Evolutionary conservation across 2,888 invertebrate species (phyloP).

Genomic region (Mantis religiosa): DNA sequence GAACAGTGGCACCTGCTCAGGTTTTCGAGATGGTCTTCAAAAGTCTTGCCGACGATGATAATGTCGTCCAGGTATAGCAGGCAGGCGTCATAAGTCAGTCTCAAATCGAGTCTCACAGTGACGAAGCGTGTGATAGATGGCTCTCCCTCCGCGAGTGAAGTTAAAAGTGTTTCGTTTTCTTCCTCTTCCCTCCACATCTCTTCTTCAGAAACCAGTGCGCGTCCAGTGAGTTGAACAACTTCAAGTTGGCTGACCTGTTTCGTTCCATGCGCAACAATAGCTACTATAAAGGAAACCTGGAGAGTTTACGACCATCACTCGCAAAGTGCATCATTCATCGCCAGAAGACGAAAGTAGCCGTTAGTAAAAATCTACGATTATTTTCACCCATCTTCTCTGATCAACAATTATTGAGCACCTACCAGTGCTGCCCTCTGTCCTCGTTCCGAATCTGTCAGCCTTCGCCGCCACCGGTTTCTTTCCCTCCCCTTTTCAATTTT

Average conservation of each 20-base stretch:
- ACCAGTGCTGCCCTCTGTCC: not conserved
- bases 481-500: not conserved
- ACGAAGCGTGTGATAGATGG: conserved; percentile 14
- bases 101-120: conserved; percentile 21
- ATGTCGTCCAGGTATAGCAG: too few relatives aligned
- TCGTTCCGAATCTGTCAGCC: not conserved
- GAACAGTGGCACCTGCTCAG: too few relatives aligned
- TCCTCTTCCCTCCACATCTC: not conserved
- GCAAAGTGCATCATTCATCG: not conserved
- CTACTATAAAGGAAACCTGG: not conserved
- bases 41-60: too few relatives aligned
- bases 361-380: not conserved
- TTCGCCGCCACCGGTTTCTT: not conserved
- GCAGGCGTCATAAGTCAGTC: too few relatives aligned
- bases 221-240: not conserved
- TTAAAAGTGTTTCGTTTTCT: not conserved
- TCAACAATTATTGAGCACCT: not conserved
- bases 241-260: not conserved
- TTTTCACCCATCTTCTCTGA: not conserved
- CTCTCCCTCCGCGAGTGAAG: not conserved
- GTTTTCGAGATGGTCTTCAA: too few relatives aligned
- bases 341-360: not conserved
- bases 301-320: not conserved
- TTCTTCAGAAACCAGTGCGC: not conserved
- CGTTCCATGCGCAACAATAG: not conserved